Base-by-base conservation (phyloP, 2,113 vertebrate species). In the Cryptotis parvus region DNA sequence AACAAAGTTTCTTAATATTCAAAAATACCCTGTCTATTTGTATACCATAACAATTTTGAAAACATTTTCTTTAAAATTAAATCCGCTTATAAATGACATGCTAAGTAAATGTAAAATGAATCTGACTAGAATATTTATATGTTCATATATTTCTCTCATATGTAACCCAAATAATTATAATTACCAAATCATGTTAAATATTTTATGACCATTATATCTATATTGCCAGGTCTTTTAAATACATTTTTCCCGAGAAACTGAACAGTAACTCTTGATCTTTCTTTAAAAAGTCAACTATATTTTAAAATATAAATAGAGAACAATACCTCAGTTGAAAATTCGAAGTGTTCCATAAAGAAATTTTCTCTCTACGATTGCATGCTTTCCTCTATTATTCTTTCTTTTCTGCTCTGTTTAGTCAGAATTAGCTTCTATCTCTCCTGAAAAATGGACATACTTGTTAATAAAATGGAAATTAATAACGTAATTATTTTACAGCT, bases 401-500 rank as follows among this genome's bases (percentile, higher is more conserved):
- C 80, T 86, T 3, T 79, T 81, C 91, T 90, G 18, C 6, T 45
- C 12, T 68, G 43, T 49, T 87, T 90, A 76, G 91, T 85, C 90
- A 11, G 18, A 81, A 33, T 22, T 84, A 63, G 9, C 8, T 26
- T 76, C 55, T 24, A 58, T 24, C 7, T 58, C 20, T 58, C 22
- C 4, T 58, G 5, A 80, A 72, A 88, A 86, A 9, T 86, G 6
- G 8, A 35, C 37, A 74, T 41, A 81, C 78, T 90, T 86, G 79
- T 91, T 90, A 69, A 88, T 91, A 91, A 39, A 43, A 88, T 55
- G 85, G n/a, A 58, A 55, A 69, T 68, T 41, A 75, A 35, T 90
- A 91, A 81, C 3, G 84, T 9, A 11, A 85, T 84, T 94, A 92
- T 84, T 18, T 88, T 68, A 88, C n/a, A 68, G 72, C 63, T 95